phyloP scores from a whole-genome alignment of 2,113 vertebrate genomes.

The Mungos mungo region DNA sequence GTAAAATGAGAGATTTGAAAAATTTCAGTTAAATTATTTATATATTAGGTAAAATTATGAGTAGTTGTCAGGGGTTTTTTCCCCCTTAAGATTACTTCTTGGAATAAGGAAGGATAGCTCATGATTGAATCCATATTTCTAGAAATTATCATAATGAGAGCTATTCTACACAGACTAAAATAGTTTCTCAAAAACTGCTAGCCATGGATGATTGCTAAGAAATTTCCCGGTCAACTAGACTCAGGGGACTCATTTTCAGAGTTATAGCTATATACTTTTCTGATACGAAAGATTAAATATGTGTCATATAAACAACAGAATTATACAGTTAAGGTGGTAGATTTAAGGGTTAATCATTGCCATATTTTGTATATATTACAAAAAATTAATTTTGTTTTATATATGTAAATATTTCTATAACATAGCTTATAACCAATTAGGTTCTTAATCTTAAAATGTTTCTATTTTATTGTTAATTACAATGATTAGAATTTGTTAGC shows the following conservation, averaged over 20 bases:
- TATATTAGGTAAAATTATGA: constrained; percentile 12
- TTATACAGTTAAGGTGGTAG: not conserved
- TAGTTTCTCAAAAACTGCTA: not conserved
- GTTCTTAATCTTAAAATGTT: not conserved
- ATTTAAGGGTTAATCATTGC: not conserved
- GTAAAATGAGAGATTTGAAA: constrained; percentile 23
- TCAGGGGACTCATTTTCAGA: constrained; percentile 30
- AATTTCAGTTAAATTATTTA: constrained; percentile 54
- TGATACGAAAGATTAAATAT: not conserved
- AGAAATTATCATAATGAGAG: constrained; percentile 42
- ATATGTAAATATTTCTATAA: not conserved
- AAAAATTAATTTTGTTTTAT: constrained; percentile 21
- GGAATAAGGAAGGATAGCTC: not conserved
- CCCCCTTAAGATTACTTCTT: constrained; percentile 4
- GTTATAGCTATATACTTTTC: constrained; percentile 5
- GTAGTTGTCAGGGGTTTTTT: not conserved
- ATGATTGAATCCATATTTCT: constrained; percentile 22
- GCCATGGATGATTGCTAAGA: not conserved
- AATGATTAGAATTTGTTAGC: not conserved
- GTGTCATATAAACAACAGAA: not conserved
- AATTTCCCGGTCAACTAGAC: not conserved
- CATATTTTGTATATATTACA: not conserved
- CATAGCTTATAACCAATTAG: not conserved
- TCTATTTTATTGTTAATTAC: not conserved
- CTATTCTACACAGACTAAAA: not conserved